phyloP scores from a whole-genome alignment of 2,888 invertebrate species.

The Drosophila neutralis region DNA sequence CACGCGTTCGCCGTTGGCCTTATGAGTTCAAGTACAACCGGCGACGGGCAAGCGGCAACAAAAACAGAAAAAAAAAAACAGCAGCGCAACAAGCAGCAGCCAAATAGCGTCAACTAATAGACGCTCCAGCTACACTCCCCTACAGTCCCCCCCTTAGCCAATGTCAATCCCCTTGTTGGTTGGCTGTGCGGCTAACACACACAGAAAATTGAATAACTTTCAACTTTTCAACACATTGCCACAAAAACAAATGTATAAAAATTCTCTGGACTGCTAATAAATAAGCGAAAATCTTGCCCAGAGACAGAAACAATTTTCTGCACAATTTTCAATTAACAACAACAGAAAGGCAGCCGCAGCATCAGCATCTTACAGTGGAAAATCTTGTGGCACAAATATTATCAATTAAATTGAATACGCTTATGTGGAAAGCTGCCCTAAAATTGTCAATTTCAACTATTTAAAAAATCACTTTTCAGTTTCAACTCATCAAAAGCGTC shows the following conservation, averaged over 20 bases:
- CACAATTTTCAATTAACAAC: conserved; percentile 72
- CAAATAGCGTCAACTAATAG: conserved; percentile 49
- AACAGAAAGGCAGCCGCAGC: conserved; percentile 19
- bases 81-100: conserved; percentile 48
- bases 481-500: neutral
- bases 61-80: conserved; percentile 26
- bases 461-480: neutral
- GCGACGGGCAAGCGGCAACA: conserved; percentile 46
- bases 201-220: conserved; percentile 42
- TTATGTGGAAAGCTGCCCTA: neutral
- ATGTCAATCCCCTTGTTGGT: neutral
- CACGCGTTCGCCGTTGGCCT: conserved; percentile 52
- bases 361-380: conserved; percentile 6
- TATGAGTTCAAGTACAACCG: conserved; percentile 76
- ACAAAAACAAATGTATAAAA: conserved; percentile 34
- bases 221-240: conserved; percentile 61
- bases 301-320: conserved; percentile 63
- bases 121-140: conserved; percentile 10
- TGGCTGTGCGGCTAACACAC: conserved; percentile 28
- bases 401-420: neutral
- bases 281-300: conserved; percentile 41
- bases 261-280: conserved; percentile 47
- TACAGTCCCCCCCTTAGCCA: neutral
- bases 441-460: neutral
- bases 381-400: neutral